A percentile compares a stretch with the other conserved stretches of the same genome.
phyloP scores from a whole-genome alignment of 1,140 invertebrate genomes.

The Triops cancriformis region DNA sequence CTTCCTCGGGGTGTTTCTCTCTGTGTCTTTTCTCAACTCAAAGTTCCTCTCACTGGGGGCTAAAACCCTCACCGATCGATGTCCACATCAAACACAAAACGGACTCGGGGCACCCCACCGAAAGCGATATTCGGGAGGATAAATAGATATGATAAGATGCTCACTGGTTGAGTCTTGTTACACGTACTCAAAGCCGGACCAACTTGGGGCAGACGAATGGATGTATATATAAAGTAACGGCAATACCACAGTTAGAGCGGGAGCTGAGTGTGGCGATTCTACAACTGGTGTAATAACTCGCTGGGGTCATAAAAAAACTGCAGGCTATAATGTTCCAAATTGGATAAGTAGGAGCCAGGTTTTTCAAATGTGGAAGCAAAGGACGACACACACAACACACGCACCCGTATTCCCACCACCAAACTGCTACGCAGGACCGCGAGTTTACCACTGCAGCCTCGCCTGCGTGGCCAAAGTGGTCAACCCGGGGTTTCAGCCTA shows the following conservation, averaged over 20 bases:
- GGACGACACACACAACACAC: not conserved
- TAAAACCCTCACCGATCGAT: not conserved
- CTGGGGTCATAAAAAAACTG: too few species aligned
- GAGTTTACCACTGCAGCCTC: conserved; percentile 8
- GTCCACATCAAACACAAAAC: conserved; percentile 9
- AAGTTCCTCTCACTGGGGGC: not conserved
- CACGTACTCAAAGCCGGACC: too few species aligned
- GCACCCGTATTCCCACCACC: not conserved
- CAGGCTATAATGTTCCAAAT: not conserved
- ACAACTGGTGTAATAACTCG: too few species aligned
- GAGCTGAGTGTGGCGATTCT: too few species aligned
- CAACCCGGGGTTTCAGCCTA: not conserved
- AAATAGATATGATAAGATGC: too few species aligned
- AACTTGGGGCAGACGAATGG: too few species aligned
- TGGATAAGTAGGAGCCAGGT: not conserved
- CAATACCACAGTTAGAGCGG: too few species aligned
- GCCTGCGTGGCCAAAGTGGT: not conserved
- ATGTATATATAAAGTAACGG: too few species aligned
- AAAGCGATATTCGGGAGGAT: not conserved
- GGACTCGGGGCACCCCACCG: not conserved
- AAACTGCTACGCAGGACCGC: conserved; percentile 12
- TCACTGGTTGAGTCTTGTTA: too few species aligned
- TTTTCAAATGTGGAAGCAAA: not conserved
- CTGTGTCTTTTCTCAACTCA: not conserved
- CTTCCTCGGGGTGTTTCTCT: not conserved